phyloP scores from a whole-genome alignment of 2,113 vertebrate species.

The Aegotheles bennettii region DNA sequence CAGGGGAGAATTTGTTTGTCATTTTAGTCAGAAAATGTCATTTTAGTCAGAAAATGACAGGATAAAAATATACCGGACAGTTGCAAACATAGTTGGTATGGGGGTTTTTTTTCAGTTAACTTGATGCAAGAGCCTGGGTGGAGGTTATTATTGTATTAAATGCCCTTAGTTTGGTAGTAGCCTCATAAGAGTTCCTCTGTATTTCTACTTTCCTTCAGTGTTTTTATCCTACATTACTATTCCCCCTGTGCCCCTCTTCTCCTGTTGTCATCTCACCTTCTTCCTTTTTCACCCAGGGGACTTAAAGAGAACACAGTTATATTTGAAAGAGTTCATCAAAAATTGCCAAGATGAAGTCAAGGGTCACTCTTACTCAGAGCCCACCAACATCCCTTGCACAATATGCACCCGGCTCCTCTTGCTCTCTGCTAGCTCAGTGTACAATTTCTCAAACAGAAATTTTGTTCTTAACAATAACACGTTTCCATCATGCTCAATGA shows the following conservation, averaged over 20 bases:
- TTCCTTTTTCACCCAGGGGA: neutral
- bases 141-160: neutral
- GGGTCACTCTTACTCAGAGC: neutral
- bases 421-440: neutral
- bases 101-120: neutral
- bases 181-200: neutral
- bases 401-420: neutral
- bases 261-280: neutral
- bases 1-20: slow-evolving; percentile 45
- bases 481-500: neutral
- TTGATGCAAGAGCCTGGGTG: neutral
- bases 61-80: slow-evolving; percentile 15
- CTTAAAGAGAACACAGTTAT: neutral
- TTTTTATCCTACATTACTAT: neutral
- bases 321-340: neutral
- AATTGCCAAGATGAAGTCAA: neutral
- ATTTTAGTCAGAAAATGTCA: slow-evolving; percentile 51
- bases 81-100: neutral
- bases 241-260: neutral
- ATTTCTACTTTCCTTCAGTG: neutral
- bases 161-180: neutral
- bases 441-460: neutral
- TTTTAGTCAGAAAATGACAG: slow-evolving; percentile 43
- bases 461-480: neutral
- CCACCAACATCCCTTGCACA: neutral